Conservation (phyloP, 1,140 invertebrate genomes). For the Hyles vespertilio region DNA sequence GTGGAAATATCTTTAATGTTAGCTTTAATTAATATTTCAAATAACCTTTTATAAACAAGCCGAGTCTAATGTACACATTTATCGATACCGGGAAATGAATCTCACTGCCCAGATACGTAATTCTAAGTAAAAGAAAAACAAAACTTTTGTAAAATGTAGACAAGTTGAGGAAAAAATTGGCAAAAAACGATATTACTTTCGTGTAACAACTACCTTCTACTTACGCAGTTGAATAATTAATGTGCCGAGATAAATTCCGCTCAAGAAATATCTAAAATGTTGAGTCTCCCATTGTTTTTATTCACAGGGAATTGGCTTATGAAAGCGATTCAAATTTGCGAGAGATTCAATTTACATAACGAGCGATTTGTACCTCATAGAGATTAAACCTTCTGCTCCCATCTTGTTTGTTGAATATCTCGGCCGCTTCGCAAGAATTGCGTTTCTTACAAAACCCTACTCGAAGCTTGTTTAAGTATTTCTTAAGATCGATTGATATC, state of each 20-base stretch:
- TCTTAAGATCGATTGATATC: neutral
- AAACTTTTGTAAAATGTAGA: too few species aligned
- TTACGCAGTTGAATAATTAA: constrained; percentile 33
- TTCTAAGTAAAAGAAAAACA: too few species aligned
- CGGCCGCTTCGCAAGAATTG: constrained; percentile 18
- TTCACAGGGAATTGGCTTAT: constrained; percentile 62
- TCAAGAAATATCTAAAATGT: constrained; percentile 34
- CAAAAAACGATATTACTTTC: constrained; percentile 16
- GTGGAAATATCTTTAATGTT: neutral
- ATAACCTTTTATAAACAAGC: too few species aligned
- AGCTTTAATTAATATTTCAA: neutral
- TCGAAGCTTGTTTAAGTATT: constrained; percentile 14
- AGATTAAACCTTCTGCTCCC: constrained; percentile 59
- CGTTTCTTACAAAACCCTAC: constrained; percentile 20
- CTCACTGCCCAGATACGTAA: too few species aligned
- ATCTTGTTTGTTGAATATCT: constrained; percentile 37
- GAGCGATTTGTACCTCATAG: constrained; percentile 69
- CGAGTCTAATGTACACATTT: too few species aligned
- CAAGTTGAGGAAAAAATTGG: neutral
- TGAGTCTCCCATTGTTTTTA: constrained; percentile 56
- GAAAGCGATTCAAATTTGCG: constrained; percentile 68
- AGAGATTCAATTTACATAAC: constrained; percentile 72
- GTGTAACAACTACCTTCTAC: constrained; percentile 9
- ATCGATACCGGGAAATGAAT: too few species aligned
- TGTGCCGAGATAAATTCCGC: constrained; percentile 32